Evolutionary conservation across 2,797 vertebrate genomes (phyloP), one percentile per base, ranked within the genome.

Genomic region (Urosaurus nigricauda): DNA sequence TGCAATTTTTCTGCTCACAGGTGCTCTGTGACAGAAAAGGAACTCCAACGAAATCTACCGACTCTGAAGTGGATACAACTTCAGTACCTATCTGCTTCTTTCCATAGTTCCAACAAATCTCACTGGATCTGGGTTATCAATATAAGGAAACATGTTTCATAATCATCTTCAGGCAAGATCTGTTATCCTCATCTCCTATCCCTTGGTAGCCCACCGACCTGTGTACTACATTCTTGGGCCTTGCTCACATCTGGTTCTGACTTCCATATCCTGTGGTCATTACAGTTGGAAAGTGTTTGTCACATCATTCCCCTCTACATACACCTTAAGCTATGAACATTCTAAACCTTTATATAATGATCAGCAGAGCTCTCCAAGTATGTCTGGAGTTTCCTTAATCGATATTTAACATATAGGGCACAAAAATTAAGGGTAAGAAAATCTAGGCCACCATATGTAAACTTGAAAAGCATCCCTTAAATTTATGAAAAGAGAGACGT

Each of bases 381-480:
- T 83, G 40, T 40, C 37, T 80, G 0, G 81, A n/a, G 65, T 0
- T 60, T 68, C 16, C 60, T 43, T 60, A 29, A 14, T 5, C 26
- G 43, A 24, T 14, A 77, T 47, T 47, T 65, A 65, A 35, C 68
- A 26, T 51, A 63, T 21, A 80, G 17, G 35, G 9, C 89, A 73
- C 11, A 70, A 2, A 77, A 32, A 21, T 86, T 88, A 87, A 13
- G 21, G 7, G 73, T 24, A 40, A 13, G 8, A 7, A 74, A 85
- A 40, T 60, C 19, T 73, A 84, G 70, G 11, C 4, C 8, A 2
- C 12, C 63, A 53, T 43, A 4, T 78, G 83, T 83, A 82, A 79
- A 71, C 6, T n/a, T 70, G 87, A 78, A 24, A 84, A 80, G 40
- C 35, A 88, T 71, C 14, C 14, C n/a, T 89, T 89, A 2, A 17